Conservation (phyloP, 1,140 invertebrate genomes). For the Penaeus japonicus region DNA sequence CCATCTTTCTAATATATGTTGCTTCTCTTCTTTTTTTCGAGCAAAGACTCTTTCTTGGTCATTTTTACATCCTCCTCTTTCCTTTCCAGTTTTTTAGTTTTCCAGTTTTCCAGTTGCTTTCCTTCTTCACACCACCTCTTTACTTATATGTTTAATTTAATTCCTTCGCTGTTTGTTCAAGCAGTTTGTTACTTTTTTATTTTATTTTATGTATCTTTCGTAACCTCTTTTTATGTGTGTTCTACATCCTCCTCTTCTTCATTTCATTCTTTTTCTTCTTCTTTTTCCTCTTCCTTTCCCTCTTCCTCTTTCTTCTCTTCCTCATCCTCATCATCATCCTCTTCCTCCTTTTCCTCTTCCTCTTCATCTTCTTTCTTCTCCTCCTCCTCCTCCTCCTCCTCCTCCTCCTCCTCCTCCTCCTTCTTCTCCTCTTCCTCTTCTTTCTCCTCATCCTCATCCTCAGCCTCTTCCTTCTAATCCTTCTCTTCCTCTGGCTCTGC, state of each 20-base stretch:
- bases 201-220: background rate
- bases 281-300: background rate
- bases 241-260: background rate
- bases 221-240: background rate
- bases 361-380: background rate
- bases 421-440: background rate
- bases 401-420: background rate
- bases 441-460: background rate
- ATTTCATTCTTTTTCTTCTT: background rate
- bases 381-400: background rate
- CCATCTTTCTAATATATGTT: no score
- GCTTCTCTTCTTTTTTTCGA: no score
- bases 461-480: background rate
- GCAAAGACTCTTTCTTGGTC: no score
- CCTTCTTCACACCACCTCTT: no score
- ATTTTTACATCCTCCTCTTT: no score
- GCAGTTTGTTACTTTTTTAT: background rate
- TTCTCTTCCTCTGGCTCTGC: background rate
- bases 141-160: no score
- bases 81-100: no score
- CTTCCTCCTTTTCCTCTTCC: background rate
- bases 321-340: background rate
- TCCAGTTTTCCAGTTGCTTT: no score
- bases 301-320: background rate
- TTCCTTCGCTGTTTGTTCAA: background rate